Evolutionary conservation across 2,888 invertebrate species (phyloP).

Genomic region (Sinopyrophorus schimmeli): DNA sequence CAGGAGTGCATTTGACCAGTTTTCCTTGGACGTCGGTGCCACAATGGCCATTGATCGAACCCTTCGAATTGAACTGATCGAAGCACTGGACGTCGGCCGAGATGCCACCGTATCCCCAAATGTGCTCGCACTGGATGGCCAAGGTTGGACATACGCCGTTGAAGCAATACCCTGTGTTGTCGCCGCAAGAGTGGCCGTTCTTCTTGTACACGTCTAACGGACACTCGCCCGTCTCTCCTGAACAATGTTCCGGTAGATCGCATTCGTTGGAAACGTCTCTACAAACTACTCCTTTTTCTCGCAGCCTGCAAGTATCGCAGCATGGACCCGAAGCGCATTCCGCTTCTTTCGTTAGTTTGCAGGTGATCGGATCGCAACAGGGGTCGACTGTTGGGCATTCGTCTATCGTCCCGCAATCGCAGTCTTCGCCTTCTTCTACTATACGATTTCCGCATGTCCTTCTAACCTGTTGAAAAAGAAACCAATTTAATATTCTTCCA

Average conservation of each 20-base stretch:
- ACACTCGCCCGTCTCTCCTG: conserved; percentile 86
- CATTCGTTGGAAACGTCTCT: conserved; percentile 89
- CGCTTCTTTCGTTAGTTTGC: conserved; percentile 90
- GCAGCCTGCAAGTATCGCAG: conserved; percentile 87
- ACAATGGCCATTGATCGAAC: conserved; percentile 94
- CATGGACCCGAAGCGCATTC: conserved; percentile 93
- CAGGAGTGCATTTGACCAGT: conserved; percentile 79
- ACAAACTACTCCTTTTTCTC: conserved; percentile 73
- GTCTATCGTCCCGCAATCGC: conserved; percentile 93
- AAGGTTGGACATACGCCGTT: conserved; percentile 90
- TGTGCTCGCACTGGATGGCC: conserved; percentile 83
- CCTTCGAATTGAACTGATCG: conserved; percentile 94
- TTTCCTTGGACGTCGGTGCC: conserved; percentile 73
- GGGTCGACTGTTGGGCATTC: conserved; percentile 87
- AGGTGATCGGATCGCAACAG: conserved; percentile 97
- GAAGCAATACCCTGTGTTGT: conserved; percentile 65
- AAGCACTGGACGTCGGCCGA: conserved; percentile 88
- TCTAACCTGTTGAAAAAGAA: no score
- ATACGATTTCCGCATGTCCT: conserved; percentile 92
- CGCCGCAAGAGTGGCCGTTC: conserved; percentile 85
- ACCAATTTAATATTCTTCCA: no score
- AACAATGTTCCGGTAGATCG: conserved; percentile 93
- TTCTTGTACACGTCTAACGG: conserved; percentile 88
- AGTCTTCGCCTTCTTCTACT: conserved; percentile 95
- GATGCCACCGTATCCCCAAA: conserved; percentile 89